These are phyloP conservation scores for Musca domestica DNA, from an alignment of 1,140 invertebrate species.

Conservation along the genomic window DNA sequence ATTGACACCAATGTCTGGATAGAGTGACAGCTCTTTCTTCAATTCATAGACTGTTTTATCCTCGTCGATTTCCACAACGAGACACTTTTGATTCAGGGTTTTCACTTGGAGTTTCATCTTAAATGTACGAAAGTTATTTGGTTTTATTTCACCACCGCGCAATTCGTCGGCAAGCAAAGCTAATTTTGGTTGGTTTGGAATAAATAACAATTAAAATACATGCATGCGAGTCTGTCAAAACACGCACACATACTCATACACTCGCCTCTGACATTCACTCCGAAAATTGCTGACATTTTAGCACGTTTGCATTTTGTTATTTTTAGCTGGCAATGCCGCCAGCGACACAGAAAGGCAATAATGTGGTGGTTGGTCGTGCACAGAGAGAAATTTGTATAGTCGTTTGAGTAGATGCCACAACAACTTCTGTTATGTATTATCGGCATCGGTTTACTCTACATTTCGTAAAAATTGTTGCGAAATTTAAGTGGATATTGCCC, in stretches of 20 bases:
- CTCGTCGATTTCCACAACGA: constrained; percentile 24
- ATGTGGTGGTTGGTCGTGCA: no score
- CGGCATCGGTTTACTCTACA: no score
- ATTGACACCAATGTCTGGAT: constrained; percentile 23
- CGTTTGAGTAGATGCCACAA: no score
- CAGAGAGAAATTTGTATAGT: no score
- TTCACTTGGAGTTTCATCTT: constrained; percentile 30
- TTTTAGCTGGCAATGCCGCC: no score
- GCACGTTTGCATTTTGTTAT: constrained; percentile 6
- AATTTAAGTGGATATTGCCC: no score
- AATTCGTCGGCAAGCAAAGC: no score
- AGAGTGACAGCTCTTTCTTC: constrained; percentile 26
- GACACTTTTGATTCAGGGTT: constrained; percentile 25
- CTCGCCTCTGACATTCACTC: not conserved
- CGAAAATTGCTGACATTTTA: not conserved
- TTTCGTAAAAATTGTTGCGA: no score
- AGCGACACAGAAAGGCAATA: no score
- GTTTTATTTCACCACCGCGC: not conserved
- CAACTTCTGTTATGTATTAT: no score
- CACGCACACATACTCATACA: not conserved
- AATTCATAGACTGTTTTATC: constrained; percentile 28
- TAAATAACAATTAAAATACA: constrained; percentile 9
- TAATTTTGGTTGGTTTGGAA: not conserved
- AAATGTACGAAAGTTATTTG: not conserved
- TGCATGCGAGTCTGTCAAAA: not conserved